Percentiles rank a stretch among this genome's conserved stretches.
Conservation (phyloP, 2,113 vertebrate species). For the Helogale parvula region DNA sequence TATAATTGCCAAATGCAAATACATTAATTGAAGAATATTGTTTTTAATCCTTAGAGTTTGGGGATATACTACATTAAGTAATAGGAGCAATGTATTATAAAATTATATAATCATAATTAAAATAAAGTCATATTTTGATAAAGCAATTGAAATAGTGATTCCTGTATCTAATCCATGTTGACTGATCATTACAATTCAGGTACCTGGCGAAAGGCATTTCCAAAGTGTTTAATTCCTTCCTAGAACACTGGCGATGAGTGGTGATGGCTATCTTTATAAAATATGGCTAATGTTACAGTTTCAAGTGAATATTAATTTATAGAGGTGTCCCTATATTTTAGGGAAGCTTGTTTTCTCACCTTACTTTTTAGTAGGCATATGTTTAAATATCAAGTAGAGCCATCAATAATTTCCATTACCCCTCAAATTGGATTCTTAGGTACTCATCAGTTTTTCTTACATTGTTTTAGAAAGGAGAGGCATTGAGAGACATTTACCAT, state of each 20-base stretch:
- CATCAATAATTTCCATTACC: neutral
- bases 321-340: neutral
- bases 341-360: neutral
- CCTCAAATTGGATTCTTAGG: neutral
- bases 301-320: neutral
- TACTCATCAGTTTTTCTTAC: neutral
- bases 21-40: neutral
- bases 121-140: neutral
- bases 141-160: neutral
- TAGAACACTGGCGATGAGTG: neutral
- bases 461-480: neutral
- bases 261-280: neutral
- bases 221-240: neutral
- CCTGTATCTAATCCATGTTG: neutral
- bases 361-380: neutral
- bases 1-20: neutral
- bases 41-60: neutral
- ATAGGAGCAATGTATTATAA: neutral
- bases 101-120: neutral
- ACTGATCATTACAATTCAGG: neutral
- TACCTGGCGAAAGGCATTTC: constrained; percentile 24
- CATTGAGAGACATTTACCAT: neutral
- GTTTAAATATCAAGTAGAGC: neutral
- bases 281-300: neutral
- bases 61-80: neutral